Conservation (phyloP, 1,140 invertebrate genomes). For the Odontomachus brunneus region DNA sequence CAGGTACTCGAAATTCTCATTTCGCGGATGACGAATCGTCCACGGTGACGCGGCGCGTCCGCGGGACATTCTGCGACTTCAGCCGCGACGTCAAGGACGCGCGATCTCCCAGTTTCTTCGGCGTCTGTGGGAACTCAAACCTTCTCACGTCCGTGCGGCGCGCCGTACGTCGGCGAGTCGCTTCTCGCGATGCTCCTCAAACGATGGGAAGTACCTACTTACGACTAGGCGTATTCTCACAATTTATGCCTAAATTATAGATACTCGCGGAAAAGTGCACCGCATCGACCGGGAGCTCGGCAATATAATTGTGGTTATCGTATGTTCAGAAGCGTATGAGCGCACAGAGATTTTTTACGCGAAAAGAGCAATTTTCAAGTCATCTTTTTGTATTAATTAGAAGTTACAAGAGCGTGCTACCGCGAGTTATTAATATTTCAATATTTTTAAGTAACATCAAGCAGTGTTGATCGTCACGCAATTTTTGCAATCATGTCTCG, state of each 20-base stretch:
- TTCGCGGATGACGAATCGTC: constrained; percentile 42
- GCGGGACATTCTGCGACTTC: constrained; percentile 32
- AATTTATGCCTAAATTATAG: constrained; percentile 55
- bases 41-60: constrained; percentile 20
- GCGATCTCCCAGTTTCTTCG: constrained; percentile 71
- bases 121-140: constrained; percentile 79
- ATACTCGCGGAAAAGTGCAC: constrained; percentile 28
- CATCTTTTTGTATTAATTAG: background rate
- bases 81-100: constrained; percentile 72
- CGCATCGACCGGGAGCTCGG: background rate
- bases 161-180: constrained; percentile 51
- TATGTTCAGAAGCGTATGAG: background rate
- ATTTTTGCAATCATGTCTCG: no score
- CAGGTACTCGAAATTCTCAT: constrained; percentile 54
- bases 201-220: constrained; percentile 67
- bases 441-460: no score
- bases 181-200: constrained; percentile 41
- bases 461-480: no score
- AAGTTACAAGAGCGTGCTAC: no score
- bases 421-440: no score
- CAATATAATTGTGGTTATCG: constrained; percentile 16
- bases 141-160: constrained; percentile 78
- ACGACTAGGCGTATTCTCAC: constrained; percentile 49
- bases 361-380: background rate
- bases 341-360: background rate